Percentiles rank a stretch among this genome's conserved stretches.
These are phyloP conservation scores for Crotalus viridis DNA, from an alignment of 2,113 vertebrate genomes.

Conservation along the genomic window DNA sequence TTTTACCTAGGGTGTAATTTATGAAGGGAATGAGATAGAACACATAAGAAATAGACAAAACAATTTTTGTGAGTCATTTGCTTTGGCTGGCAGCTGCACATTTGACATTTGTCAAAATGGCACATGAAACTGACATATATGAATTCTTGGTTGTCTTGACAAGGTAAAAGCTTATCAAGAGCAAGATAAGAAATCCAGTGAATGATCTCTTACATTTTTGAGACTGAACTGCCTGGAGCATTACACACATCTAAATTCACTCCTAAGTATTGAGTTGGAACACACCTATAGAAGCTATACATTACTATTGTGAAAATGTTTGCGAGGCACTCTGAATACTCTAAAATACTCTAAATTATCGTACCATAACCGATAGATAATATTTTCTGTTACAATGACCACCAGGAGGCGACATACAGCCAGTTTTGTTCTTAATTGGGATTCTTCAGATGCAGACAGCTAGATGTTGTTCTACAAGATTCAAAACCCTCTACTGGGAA, in stretches of 20 bases:
- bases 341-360: background rate
- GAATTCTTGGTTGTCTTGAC: background rate
- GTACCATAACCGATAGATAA: background rate
- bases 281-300: background rate
- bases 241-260: background rate
- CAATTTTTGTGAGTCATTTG: background rate
- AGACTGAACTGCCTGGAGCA: background rate
- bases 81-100: fast-evolving
- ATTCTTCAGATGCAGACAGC: background rate
- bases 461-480: background rate
- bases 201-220: background rate
- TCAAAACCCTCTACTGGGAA: background rate
- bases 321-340: background rate
- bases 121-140: background rate
- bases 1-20: background rate
- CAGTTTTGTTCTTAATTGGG: background rate
- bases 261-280: background rate
- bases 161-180: background rate
- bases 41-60: background rate
- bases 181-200: background rate
- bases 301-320: background rate
- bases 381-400: background rate
- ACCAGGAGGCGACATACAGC: background rate
- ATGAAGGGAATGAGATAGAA: slow-evolving; percentile 7
- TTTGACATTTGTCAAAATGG: background rate